These are phyloP conservation scores for Drepana arcuata DNA, from an alignment of 1,140 invertebrate genomes.

Conservation along the genomic window DNA sequence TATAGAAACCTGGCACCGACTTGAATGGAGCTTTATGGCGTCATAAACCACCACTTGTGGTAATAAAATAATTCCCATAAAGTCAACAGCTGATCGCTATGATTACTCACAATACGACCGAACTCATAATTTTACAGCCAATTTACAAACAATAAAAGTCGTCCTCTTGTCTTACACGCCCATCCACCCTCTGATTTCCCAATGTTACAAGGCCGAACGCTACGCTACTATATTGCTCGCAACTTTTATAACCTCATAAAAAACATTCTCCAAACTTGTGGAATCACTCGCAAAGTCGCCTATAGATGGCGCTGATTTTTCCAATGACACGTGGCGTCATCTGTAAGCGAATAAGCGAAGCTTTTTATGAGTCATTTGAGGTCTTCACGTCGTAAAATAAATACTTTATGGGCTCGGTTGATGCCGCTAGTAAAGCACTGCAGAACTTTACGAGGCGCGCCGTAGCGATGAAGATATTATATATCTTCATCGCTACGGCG, in stretches of 20 bases:
- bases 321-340: slow-evolving; percentile 44
- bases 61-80: slow-evolving; percentile 64
- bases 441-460: no score
- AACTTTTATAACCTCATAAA: slow-evolving; percentile 71
- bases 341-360: slow-evolving; percentile 51
- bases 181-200: slow-evolving; percentile 63
- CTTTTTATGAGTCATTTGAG: slow-evolving; percentile 63
- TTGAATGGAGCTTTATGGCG: slow-evolving; percentile 46
- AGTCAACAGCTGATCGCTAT: slow-evolving; percentile 65
- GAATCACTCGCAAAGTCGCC: slow-evolving; percentile 15
- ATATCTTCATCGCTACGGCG: no score
- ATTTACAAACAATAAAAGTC: slow-evolving; percentile 74
- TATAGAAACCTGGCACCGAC: slow-evolving; percentile 31
- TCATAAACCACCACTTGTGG: slow-evolving; percentile 54
- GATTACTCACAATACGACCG: slow-evolving; percentile 61
- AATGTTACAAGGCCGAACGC: slow-evolving; percentile 52
- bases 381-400: slow-evolving; percentile 58
- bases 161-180: slow-evolving; percentile 65
- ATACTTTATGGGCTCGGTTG: slow-evolving; percentile 52
- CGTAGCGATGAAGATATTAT: no score
- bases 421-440: slow-evolving; percentile 54
- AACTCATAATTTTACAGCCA: slow-evolving; percentile 73
- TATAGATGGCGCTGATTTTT: slow-evolving; percentile 47
- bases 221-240: no score
- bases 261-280: slow-evolving; percentile 27